Conservation (phyloP, 2,888 invertebrate genomes). For the Lomographa bimaculata region DNA sequence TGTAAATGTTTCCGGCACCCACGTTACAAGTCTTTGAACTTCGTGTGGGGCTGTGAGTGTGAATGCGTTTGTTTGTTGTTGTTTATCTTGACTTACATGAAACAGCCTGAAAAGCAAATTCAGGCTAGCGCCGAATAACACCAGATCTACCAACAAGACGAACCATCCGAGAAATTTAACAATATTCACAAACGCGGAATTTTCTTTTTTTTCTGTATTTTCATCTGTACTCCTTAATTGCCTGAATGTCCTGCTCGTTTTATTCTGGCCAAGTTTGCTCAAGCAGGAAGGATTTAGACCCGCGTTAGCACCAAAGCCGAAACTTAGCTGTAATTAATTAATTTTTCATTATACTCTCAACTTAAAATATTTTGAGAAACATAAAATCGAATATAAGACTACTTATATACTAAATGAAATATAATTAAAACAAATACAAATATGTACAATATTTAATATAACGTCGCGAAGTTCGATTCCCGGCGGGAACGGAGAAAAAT, state of each 20-base stretch:
- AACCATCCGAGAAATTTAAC: constrained; percentile 52
- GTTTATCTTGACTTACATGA: constrained; percentile 49
- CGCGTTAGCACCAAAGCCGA: constrained; percentile 62
- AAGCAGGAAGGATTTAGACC: constrained; percentile 56
- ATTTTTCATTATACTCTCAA: neutral
- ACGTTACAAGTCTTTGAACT: no score
- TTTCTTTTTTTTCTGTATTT: constrained; percentile 1
- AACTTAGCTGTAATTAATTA: constrained; percentile 52
- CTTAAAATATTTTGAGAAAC: neutral
- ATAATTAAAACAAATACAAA: no score
- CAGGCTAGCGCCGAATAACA: constrained; percentile 44
- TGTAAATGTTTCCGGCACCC: no score
- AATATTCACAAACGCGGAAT: constrained; percentile 28
- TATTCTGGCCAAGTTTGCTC: constrained; percentile 11
- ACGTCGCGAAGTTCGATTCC: no score
- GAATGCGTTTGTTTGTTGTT: no score
- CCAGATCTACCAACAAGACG: constrained; percentile 44
- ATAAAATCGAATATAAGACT: no score
- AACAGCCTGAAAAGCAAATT: constrained; percentile 47
- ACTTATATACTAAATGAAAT: no score
- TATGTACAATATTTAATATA: no score
- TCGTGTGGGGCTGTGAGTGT: no score
- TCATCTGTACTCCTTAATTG: no score
- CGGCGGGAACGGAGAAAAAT: no score
- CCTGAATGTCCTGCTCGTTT: no score